Evolutionary conservation across 2,888 invertebrate genomes (phyloP).

Genomic region (Branchellion lobata): DNA sequence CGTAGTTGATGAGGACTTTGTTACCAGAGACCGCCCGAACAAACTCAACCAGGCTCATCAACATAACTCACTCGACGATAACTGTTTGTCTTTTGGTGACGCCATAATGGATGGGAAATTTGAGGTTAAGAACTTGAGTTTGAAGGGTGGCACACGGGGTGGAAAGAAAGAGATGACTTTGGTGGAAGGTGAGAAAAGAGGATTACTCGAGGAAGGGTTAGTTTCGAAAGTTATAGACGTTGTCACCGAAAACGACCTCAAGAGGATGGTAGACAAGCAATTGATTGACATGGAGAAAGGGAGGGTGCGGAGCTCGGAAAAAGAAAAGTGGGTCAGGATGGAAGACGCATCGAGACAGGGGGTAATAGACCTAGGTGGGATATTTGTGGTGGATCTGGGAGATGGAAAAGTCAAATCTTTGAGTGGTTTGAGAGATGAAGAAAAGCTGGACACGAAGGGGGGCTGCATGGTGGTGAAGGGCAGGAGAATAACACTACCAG

Average conservation of each 20-base stretch:
- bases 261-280: constrained; percentile 14
- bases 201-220: neutral
- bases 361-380: constrained; percentile 54
- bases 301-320: neutral
- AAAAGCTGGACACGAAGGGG: constrained; percentile 67
- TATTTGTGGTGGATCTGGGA: constrained; percentile 58
- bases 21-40: neutral
- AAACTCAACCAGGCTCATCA: neutral
- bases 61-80: neutral
- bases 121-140: neutral
- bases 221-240: constrained; percentile 7
- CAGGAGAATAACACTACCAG: constrained; percentile 70
- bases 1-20: neutral
- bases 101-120: constrained; percentile 27
- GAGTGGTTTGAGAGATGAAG: constrained; percentile 55
- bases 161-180: neutral
- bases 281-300: neutral
- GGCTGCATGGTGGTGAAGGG: constrained; percentile 73
- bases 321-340: neutral
- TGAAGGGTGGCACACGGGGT: neutral
- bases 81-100: neutral
- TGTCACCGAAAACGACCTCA: neutral
- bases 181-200: neutral
- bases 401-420: constrained; percentile 56
- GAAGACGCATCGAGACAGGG: constrained; percentile 11